These are phyloP conservation scores for Sinocyclocheilus maitianheensis DNA, from an alignment of 2,113 vertebrate genomes.

Conservation along the genomic window DNA sequence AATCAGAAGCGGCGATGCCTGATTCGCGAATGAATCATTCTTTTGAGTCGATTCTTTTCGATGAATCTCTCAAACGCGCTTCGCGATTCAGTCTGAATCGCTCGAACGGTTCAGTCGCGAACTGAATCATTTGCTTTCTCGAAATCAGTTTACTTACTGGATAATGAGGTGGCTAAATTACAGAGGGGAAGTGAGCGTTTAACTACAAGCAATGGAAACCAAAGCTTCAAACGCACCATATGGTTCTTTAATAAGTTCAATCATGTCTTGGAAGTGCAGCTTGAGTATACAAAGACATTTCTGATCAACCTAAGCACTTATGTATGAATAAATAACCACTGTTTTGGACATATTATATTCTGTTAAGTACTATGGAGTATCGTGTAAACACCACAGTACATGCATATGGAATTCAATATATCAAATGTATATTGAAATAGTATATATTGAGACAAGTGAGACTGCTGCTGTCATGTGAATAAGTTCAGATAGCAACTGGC, in stretches of 20 bases:
- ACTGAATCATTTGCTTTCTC: neutral
- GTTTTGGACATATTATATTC: neutral
- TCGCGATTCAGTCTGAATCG: neutral
- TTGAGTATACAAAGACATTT: neutral
- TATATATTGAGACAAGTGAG: neutral
- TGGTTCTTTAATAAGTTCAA: neutral
- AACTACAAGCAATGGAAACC: neutral
- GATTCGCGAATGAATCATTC: constrained; percentile 1
- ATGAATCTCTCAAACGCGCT: neutral
- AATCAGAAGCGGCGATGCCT: neutral
- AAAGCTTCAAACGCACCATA: neutral
- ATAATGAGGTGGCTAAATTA: neutral
- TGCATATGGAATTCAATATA: neutral
- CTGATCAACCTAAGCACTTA: neutral
- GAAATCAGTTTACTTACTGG: neutral
- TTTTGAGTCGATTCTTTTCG: neutral
- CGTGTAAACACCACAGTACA: neutral
- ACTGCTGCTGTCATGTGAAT: neutral
- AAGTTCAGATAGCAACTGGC: neutral
- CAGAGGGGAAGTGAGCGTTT: neutral
- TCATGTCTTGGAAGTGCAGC: neutral
- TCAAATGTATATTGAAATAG: neutral
- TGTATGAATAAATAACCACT: neutral
- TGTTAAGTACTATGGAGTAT: neutral
- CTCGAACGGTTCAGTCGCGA: neutral